Conservation (phyloP, 2,888 invertebrate species). For the Eupeodes latifasciatus region DNA sequence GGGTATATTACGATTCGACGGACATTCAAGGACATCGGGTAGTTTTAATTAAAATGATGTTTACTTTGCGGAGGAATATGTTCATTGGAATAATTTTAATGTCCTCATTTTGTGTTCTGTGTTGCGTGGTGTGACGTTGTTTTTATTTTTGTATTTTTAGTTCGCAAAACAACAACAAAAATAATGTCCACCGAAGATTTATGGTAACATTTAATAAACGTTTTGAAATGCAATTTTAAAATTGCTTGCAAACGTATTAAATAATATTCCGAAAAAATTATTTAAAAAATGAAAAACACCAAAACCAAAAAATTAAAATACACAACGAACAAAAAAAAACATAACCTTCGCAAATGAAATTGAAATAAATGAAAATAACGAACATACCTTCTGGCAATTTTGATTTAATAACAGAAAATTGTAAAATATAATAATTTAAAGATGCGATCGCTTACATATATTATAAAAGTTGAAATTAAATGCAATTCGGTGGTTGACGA, state of each 20-base stretch:
- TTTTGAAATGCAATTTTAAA: constrained; percentile 70
- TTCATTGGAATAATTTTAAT: constrained; percentile 75
- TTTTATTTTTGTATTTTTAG: constrained; percentile 34
- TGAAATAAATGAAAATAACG: constrained; percentile 64
- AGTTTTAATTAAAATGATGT: constrained; percentile 76
- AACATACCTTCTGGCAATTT: constrained; percentile 65
- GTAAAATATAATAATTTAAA: constrained; percentile 40
- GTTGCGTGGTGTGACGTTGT: constrained; percentile 24
- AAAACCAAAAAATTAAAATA: too few relatives aligned
- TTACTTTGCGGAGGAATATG: constrained; percentile 75
- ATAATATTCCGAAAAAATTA: constrained; percentile 31
- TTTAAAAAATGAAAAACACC: neutral
- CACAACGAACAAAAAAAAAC: neutral
- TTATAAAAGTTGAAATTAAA: constrained; percentile 16
- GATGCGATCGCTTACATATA: constrained; percentile 13
- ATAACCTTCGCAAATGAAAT: constrained; percentile 43
- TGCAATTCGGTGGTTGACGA: neutral
- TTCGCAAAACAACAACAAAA: neutral
- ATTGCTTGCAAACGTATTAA: constrained; percentile 62
- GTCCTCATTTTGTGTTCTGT: constrained; percentile 66
- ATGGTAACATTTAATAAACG: constrained; percentile 72
- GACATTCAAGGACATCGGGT: constrained; percentile 72
- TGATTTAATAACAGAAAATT: constrained; percentile 64
- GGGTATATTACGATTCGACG: constrained; percentile 63
- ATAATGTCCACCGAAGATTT: constrained; percentile 61